Evolutionary conservation across 1,140 invertebrate genomes (phyloP), one percentile per base, ranked within the genome.

Genomic region (Plectus sambesii): DNA sequence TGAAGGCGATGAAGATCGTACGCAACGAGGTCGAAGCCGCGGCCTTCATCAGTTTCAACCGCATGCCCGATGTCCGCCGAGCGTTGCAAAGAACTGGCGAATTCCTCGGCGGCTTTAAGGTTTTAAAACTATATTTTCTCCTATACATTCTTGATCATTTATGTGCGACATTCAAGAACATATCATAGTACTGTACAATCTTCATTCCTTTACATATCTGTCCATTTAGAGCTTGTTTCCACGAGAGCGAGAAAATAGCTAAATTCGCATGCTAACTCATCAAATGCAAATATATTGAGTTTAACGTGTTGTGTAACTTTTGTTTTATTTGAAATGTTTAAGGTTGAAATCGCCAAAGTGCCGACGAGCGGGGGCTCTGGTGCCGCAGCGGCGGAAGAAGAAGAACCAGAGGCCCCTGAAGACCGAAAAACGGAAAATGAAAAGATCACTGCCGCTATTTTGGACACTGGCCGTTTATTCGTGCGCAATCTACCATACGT

Each of bases 401-500:
- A 46, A 17, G 51, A 8, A 4, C 20, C 50, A 25, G 25, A 36
- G 24, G 22, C 9, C 45, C 15, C 36, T 52, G 43, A 19, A 0
- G 55, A 23, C 20, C 15, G 30, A 22, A 24, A 54, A 55, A 22
- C 19, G n/a, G 20, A 45, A 30, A 49, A 3, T 25, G 48, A 49
- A 27, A 48, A 51, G 17, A 37, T 46, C 36, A 47, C 51, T 15
- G 54, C 52, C 4, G 35, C 49, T 24, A 66, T 70, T 33, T 42
- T 67, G 6, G 67, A 72, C 70, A 87, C 88, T 59, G 93, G 93
- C 2, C 78, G 83, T 56, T 83, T 99, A 56, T 99, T 90, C 78
- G 75, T 96, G 8, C 75, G 94, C 55, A 99, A 99, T 76, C 73
- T 99, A 15, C 72, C 86, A 0, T 98, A 93, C 69, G 79, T 81